Evolutionary conservation across 2,888 invertebrate genomes (phyloP), one percentile per base, ranked within the genome.

Genomic region (Scaptomyza reducta): DNA sequence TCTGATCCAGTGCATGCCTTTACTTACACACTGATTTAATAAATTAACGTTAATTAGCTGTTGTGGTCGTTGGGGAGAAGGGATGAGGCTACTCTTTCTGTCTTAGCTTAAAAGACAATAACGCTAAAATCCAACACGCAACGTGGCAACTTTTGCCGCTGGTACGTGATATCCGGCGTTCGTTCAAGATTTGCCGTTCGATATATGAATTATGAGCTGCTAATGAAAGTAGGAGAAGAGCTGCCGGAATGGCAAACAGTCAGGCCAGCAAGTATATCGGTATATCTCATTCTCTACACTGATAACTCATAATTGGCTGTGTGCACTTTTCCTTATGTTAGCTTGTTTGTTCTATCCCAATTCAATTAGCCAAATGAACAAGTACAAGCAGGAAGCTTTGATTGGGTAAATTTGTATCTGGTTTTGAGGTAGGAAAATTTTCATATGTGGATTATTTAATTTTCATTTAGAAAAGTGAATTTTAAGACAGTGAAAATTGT

Each of bases 11-110:
- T 55, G 74, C 74, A 77, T 89, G 73, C 77, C 87, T 82, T 89
- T 89, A 79, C 89, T 89, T 88, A 76, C 82, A 87, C 82, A 83
- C 89, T 90, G 90, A 90, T 90, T 90, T 89, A 90, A 90, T 90
- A 90, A 90, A 90, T 90, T 90, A 90, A 88, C 89, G 89, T 90
- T 90, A 90, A 90, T 90, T 90, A 90, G 90, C 84, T 85, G 89
- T 79, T 89, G 89, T 89, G 86, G 84, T 74, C 70, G 62, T 51
- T 42, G 33, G 14, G 65, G 40, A 18, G 22, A 6, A n/a, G 1
- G 13, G 40, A 14, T 9, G 31, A 13, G 25, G 16, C 31, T 27
- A 29, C 45, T 60, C 70, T 59, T 51, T 57, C 65, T 70, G 83
- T 70, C 75, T 78, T 79, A 75, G 77, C 79, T 76, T 65, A 81